phyloP scores from a whole-genome alignment of 2,797 vertebrate species.

The Synanceia verrucosa region DNA sequence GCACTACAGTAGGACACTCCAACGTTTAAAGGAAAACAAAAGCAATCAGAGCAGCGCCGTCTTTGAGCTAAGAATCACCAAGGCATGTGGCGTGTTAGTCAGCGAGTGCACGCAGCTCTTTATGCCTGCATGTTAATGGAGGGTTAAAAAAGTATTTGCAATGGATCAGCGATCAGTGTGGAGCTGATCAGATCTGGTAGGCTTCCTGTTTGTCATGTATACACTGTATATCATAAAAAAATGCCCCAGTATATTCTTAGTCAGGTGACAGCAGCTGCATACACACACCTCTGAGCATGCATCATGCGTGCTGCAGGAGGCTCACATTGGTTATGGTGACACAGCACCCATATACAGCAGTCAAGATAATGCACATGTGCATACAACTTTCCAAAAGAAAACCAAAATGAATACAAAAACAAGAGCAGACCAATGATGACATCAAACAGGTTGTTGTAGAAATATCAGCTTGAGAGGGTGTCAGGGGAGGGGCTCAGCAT shows the following conservation, averaged over 20 bases:
- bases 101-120: neutral
- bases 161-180: neutral
- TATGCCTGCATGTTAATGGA: neutral
- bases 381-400: conserved; percentile 70
- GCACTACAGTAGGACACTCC: conserved; percentile 66
- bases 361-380: conserved; percentile 74
- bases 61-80: conserved; percentile 67
- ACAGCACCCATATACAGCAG: conserved; percentile 78
- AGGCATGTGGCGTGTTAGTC: conserved; percentile 56
- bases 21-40: conserved; percentile 50
- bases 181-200: conserved; percentile 11
- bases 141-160: neutral
- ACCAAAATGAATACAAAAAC: conserved; percentile 70
- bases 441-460: conserved; percentile 73
- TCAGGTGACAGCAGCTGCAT: conserved; percentile 70
- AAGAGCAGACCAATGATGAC: conserved; percentile 79
- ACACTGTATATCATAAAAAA: neutral
- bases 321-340: conserved; percentile 77
- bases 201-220: neutral
- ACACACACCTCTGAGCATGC: conserved; percentile 77
- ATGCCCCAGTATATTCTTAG: conserved; percentile 68
- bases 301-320: conserved; percentile 79
- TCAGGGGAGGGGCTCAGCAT: conserved; percentile 67
- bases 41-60: conserved; percentile 65
- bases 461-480: conserved; percentile 67